Evolutionary conservation across 2,888 invertebrate species (phyloP), one percentile per base, ranked within the genome.

Genomic region (Napeogenes sylphis): DNA sequence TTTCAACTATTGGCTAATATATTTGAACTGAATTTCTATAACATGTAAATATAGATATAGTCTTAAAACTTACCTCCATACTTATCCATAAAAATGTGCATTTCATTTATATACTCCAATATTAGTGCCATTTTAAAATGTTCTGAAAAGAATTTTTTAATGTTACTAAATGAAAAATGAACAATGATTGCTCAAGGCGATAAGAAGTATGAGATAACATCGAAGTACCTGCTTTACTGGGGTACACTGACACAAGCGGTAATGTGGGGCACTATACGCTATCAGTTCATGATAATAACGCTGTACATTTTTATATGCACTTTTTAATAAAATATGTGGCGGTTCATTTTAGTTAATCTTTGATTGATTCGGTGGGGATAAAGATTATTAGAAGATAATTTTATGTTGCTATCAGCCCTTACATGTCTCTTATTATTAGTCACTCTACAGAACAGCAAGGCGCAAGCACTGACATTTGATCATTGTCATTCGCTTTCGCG

Each of bases 11-110:
- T 42, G 12, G 8, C 10, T 42, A 42, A 42, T 42, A 42, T 8
- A 33, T 47, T 30, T 47, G 35, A 47, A 35, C 10, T 12, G n/a
- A 42, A 33, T 32, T 63, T 56, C 46, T 14, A 21, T 55, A 47
- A 35, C 14, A 42, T 35, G 35, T 59, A 59, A 47, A 32, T 42
- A 30, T 45, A 30, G 35, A 14, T 64, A 55, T 64, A 30, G 65
- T 56, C 51, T 58, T 58, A 68, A 58, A 63, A 89, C 94, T 93
- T 86, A 96, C 96, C 96, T 92, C 95, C 94, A 91, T 95, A 92
- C 92, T 94, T 94, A 85, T 96, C 94, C 92, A 96, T 93, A 84
- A 94, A 93, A 84, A 93, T 92, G 87, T 95, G 94, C 90, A 96
- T 93, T 84, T 92, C 93, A 85, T 94, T 94, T 90, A 95, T 92